Base-by-base conservation (phyloP, 2,888 invertebrate species). In the Agrilus mali region DNA sequence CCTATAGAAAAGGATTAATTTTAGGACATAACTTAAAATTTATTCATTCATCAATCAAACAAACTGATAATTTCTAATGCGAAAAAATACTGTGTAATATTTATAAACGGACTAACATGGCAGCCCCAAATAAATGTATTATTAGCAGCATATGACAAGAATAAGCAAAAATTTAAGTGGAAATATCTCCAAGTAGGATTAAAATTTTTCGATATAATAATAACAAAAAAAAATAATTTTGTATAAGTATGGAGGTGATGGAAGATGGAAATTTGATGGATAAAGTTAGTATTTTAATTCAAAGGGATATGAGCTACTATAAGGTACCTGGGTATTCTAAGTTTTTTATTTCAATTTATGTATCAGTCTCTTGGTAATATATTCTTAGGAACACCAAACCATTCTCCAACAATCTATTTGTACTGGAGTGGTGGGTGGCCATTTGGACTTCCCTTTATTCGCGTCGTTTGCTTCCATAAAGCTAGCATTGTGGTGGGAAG, bases 261-360 rank as follows among this genome's bases (percentile, higher is more conserved):
- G 87, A 88, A 76, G 87, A 88, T 75, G 87, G 87, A 14, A 87
- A 87, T 74, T 77, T 88, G 65, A 86, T 87, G 78, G 87, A 88
- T 64, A 76, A 86, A 53, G 85, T 88, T 51, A 80, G 83, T 50
- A 86, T 88, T 55, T 69, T 88, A 40, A 71, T 88, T 45, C 85
- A 87, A 67, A 70, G 87, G 45, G 87, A 88, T 65, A 73, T 86
- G 66, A 82, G 85, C 59, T 87, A 86, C 67, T 88, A 88, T 69
- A 82, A 82, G 76, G 85, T 84, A 64, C n/a, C n/a, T n/a, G n/a
- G n/a, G n/a, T n/a, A n/a, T n/a, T n/a, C n/a, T n/a, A n/a, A 22
- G 6, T 22, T 22, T 22, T 22, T 22, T 7, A 2, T 22, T 22
- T n/a, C n/a, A n/a, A 34, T 34, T 34, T 15, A 1, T 10, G n/a